Evolutionary conservation across 2,113 vertebrate species (phyloP).

Genomic region (Tor tambroides): DNA sequence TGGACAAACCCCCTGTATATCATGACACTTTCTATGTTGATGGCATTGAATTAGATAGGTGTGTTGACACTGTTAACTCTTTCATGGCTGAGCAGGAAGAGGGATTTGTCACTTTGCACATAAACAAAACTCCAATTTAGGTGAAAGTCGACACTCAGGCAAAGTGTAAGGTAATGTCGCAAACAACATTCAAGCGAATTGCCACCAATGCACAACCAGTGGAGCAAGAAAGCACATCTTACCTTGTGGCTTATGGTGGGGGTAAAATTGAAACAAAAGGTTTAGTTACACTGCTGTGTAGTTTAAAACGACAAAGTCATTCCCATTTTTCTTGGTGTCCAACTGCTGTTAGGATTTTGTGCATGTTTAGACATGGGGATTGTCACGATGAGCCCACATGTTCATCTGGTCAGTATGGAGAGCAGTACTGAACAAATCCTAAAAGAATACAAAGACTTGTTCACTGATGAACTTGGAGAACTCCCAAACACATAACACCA

Average conservation of each 20-base stretch:
- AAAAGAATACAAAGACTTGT: slow-evolving; percentile 38
- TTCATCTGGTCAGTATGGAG: slow-evolving; percentile 30
- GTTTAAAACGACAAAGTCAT: slow-evolving; percentile 28
- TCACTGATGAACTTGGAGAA: slow-evolving; percentile 40
- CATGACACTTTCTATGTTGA: neutral
- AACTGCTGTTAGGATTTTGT: slow-evolving; percentile 40
- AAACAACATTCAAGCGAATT: neutral
- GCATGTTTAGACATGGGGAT: slow-evolving; percentile 46
- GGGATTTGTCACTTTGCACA: slow-evolving; percentile 27
- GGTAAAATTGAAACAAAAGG: slow-evolving; percentile 26
- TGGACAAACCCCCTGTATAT: neutral
- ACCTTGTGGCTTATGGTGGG: no score
- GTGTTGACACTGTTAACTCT: neutral
- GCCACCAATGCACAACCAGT: slow-evolving; percentile 13
- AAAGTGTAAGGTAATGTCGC: slow-evolving; percentile 30
- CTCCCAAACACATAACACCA: slow-evolving; percentile 29
- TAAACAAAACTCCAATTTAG: slow-evolving; percentile 27
- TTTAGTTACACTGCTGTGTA: slow-evolving; percentile 37
- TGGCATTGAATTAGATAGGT: neutral
- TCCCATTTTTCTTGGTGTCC: slow-evolving; percentile 46
- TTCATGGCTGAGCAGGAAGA: neutral
- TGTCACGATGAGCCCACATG: slow-evolving; percentile 36
- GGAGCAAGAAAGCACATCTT: no score
- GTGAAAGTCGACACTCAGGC: slow-evolving; percentile 5
- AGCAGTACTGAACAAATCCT: slow-evolving; percentile 35